phyloP scores from a whole-genome alignment of 2,113 vertebrate species.

The Macroglossus sobrinus region DNA sequence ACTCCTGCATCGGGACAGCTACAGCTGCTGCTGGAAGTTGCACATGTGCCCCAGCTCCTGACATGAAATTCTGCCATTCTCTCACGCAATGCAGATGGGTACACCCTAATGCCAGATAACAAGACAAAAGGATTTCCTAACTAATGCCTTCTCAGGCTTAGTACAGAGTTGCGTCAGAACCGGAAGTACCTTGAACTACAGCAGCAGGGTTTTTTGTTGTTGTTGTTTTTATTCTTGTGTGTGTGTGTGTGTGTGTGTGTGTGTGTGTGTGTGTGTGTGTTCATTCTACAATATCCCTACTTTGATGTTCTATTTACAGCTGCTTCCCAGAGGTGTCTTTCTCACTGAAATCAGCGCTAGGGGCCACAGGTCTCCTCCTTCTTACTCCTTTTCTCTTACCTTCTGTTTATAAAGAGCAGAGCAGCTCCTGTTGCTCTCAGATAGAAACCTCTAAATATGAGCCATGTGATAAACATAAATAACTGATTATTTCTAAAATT shows the following conservation, averaged over 20 bases:
- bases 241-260: background rate
- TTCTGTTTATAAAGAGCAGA: background rate
- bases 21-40: background rate
- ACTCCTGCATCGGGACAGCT: rapidly evolving
- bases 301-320: background rate
- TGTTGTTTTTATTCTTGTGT: background rate
- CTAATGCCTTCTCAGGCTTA: background rate
- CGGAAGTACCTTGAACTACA: background rate
- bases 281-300: background rate
- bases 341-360: background rate
- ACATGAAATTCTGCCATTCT: background rate
- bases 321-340: background rate
- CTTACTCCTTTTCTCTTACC: background rate
- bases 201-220: too few relatives aligned
- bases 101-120: background rate
- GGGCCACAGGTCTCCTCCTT: background rate
- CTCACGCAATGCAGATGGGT: background rate
- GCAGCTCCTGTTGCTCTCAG: background rate
- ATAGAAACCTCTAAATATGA: background rate
- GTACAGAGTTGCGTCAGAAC: slow-evolving; percentile 24
- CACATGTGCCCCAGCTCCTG: background rate
- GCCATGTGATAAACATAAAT: background rate
- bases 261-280: background rate
- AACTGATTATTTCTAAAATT: background rate
- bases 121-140: slow-evolving; percentile 6